phyloP scores from a whole-genome alignment of 2,888 invertebrate species.

The Apamea crenata region DNA sequence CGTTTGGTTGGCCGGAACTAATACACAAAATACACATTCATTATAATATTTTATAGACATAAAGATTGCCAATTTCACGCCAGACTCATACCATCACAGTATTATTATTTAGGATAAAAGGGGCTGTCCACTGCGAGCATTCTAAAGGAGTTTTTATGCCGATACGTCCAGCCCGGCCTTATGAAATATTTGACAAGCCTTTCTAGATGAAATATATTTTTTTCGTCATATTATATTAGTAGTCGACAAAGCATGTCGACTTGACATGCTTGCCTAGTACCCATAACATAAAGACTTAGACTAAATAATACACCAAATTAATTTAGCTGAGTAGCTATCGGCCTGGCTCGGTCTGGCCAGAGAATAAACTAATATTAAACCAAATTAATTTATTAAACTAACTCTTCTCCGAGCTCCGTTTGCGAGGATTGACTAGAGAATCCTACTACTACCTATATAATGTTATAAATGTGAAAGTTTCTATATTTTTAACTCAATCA shows the following conservation, averaged over 20 bases:
- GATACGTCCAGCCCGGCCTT: conserved; percentile 3
- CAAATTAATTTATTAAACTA: too few relatives aligned
- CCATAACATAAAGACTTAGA: not conserved
- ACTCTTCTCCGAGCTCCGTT: too few relatives aligned
- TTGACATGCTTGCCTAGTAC: not conserved
- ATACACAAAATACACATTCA: conserved; percentile 57
- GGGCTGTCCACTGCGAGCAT: conserved; percentile 3
- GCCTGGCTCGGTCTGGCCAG: not conserved
- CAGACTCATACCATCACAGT: not conserved
- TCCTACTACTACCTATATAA: too few relatives aligned
- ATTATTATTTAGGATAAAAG: conserved; percentile 28
- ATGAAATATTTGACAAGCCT: conserved; percentile 48
- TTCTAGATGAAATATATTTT: conserved; percentile 41
- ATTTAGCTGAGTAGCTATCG: not conserved
- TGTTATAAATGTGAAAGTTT: too few relatives aligned
- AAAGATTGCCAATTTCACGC: conserved; percentile 44
- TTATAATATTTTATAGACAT: conserved; percentile 24
- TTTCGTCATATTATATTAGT: conserved; percentile 11
- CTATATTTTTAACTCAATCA: too few relatives aligned
- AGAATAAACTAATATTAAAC: not conserved
- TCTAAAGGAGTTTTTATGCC: conserved; percentile 38
- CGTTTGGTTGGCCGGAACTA: conserved; percentile 55
- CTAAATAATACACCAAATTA: not conserved
- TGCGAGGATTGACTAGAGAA: too few relatives aligned
- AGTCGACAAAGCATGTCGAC: too few relatives aligned